phyloP scores from a whole-genome alignment of 1,140 invertebrate species.

The Cotesia typhae region DNA sequence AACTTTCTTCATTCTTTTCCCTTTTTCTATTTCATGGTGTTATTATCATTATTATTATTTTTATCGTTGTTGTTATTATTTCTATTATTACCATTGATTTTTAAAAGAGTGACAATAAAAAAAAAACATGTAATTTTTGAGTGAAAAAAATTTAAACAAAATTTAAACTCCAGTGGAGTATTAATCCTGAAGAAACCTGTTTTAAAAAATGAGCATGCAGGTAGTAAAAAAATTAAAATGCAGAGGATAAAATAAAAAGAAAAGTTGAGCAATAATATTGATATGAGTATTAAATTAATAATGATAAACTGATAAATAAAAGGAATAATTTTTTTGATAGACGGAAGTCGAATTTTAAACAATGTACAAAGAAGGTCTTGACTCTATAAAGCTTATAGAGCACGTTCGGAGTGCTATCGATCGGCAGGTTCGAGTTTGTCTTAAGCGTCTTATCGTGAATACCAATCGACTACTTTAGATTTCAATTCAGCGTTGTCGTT shows the following conservation, averaged over 20 bases:
- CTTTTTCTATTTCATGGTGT: slow-evolving; percentile 42
- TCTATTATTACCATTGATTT: too few species aligned
- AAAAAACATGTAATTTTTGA: too few species aligned
- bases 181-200: too few species aligned
- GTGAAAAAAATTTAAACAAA: too few species aligned
- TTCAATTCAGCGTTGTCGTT: slow-evolving; percentile 48
- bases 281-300: background rate
- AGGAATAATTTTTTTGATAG: background rate
- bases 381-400: slow-evolving; percentile 25
- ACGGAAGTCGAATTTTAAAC: slow-evolving; percentile 15
- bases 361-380: slow-evolving; percentile 20
- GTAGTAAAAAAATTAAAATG: too few species aligned
- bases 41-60: background rate
- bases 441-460: slow-evolving; percentile 48
- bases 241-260: too few species aligned
- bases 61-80: too few species aligned
- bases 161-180: too few species aligned
- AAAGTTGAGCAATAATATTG: too few species aligned
- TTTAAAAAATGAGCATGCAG: too few species aligned
- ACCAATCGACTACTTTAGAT: slow-evolving; percentile 50
- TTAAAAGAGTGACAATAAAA: too few species aligned
- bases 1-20: slow-evolving; percentile 53
- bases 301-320: slow-evolving; percentile 14
- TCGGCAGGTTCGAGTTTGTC: slow-evolving; percentile 47
- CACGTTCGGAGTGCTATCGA: slow-evolving; percentile 47